Evolutionary conservation across 2,888 invertebrate species (phyloP), one percentile per base, ranked within the genome.

Genomic region (Seira ritae): DNA sequence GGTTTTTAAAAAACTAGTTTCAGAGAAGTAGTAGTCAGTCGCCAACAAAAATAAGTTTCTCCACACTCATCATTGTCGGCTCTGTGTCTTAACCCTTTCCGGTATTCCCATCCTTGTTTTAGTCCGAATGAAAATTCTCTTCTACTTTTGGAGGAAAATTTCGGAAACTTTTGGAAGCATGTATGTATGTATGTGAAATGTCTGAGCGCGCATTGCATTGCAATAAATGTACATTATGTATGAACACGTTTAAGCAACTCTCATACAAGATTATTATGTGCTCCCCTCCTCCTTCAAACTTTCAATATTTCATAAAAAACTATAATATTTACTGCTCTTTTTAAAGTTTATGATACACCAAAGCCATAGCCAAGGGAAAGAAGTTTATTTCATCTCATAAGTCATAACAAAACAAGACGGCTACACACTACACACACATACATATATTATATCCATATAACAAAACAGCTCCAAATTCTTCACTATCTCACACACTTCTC

Each of bases 351-450:
- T 31, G 31, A 31, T 23, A 24, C 50, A 75, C 42, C 12, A 15
- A 15, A 71, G n/a, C n/a, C 24, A 22, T n/a, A 65, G 62, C 17
- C 68, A 75, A 71, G 62, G 78, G 79, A 60, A 67, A 69, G 55
- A 80, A 76, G 74, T 79, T 75, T 84, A 80, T 80, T 80, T 76
- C 79, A 46, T 4, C 71, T 68, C 84, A 76, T 84, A 84, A 79
- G 75, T 84, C 84, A 84, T 80, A 82, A 72, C 62, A 66, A 75
- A 76, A 79, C 75, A 79, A 74, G 75, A 80, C 66, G 76, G 74
- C 79, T 75, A 84, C 74, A 74, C 65, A 68, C 24, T n/a, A 31
- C 31, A 31, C n/a, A n/a, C n/a, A n/a, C n/a, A n/a, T n/a, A n/a
- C n/a, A n/a, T n/a, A n/a, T n/a, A n/a, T n/a, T n/a, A n/a, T 31